Evolutionary conservation across 2,113 vertebrate genomes (phyloP).

Genomic region (Neodontobutis hainanensis): DNA sequence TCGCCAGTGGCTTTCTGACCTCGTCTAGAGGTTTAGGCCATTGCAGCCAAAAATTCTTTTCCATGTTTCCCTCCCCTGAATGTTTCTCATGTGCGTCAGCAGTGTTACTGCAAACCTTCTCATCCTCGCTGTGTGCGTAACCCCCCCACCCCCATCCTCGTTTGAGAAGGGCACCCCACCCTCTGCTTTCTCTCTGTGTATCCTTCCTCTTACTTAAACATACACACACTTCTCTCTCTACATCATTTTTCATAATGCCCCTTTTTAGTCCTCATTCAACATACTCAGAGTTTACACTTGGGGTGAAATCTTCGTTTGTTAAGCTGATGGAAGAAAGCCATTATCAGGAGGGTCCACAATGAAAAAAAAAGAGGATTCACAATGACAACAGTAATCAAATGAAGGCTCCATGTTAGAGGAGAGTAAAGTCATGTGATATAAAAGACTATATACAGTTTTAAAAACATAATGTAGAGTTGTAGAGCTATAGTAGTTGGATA

Average conservation of each 20-base stretch:
- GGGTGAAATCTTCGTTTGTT: too few relatives aligned
- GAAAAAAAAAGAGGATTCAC: too few relatives aligned
- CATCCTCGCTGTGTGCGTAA: constrained; percentile 15
- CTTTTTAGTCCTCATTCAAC: background rate
- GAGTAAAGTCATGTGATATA: too few relatives aligned
- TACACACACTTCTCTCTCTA: background rate
- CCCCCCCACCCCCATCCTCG: constrained; percentile 35
- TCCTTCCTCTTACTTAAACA: constrained; percentile 3
- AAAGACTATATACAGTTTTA: too few relatives aligned
- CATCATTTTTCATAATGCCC: background rate
- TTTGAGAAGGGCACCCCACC: constrained; percentile 41
- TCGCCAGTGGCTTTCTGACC: constrained; percentile 78
- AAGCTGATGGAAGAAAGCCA: too few relatives aligned
- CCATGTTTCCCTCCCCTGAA: constrained; percentile 60
- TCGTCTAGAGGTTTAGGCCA: constrained; percentile 73
- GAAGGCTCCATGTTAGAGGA: too few relatives aligned
- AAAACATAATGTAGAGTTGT: too few relatives aligned
- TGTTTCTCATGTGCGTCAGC: constrained; percentile 76
- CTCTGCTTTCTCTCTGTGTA: constrained; percentile 22
- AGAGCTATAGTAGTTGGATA: too few relatives aligned
- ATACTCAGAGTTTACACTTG: background rate
- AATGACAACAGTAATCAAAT: too few relatives aligned
- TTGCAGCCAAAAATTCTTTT: constrained; percentile 74
- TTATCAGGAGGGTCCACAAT: too few relatives aligned
- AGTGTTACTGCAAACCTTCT: constrained; percentile 65